Evolutionary conservation across 2,113 vertebrate genomes (phyloP).

Genomic region (Sigmodon hispidus): DNA sequence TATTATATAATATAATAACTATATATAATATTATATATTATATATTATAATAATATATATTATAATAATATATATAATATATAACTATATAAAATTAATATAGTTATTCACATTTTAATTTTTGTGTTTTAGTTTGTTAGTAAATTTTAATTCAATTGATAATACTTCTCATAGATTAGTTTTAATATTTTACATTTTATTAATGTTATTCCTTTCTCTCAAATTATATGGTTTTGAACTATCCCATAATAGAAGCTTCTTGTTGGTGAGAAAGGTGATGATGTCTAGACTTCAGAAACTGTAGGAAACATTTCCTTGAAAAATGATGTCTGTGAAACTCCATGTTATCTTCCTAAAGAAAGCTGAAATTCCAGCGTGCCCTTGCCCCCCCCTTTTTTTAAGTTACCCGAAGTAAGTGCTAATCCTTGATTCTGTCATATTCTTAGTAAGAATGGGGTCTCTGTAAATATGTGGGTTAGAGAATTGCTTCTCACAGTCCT

Average conservation of each 20-base stretch:
- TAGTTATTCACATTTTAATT: conserved; percentile 24
- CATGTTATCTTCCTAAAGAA: conserved; percentile 22
- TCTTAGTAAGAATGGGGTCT: neutral
- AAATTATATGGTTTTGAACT: neutral
- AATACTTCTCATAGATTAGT: conserved; percentile 15
- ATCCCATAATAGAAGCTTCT: conserved; percentile 13
- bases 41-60: too few species aligned
- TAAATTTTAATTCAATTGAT: neutral
- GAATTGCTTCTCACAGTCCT: neutral
- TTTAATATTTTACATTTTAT: neutral
- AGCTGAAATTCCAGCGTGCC: neutral
- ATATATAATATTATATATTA: too few species aligned
- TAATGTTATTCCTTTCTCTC: neutral
- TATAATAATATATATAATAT: too few species aligned
- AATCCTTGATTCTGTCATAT: neutral
- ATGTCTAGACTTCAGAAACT: conserved; percentile 14
- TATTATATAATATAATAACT: too few species aligned
- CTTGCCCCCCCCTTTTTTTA: neutral
- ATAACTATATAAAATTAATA: conserved; percentile 6
- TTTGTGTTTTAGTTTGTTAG: conserved; percentile 43
- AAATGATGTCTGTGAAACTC: conserved; percentile 5
- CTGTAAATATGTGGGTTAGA: neutral
- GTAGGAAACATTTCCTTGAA: conserved; percentile 44
- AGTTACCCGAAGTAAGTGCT: conserved; percentile 38
- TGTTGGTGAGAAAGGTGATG: neutral